Percentiles rank a stretch among this genome's conserved stretches.
Evolutionary conservation across 2,797 vertebrate species (phyloP).

Genomic region (Sternotherus odoratus): DNA sequence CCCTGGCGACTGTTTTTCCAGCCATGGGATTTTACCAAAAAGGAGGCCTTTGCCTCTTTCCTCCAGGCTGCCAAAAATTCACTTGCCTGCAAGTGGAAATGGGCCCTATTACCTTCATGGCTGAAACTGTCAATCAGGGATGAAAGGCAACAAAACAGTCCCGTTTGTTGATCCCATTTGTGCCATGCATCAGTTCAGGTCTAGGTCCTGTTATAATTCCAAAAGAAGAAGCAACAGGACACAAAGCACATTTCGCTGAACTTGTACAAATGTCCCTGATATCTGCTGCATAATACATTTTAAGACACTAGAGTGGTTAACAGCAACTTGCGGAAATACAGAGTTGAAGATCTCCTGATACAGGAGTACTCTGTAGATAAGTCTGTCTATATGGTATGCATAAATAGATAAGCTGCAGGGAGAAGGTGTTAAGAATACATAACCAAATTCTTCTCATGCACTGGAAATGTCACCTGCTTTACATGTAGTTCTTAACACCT

Average conservation of each 20-base stretch:
- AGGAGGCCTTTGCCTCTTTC: slow-evolving; percentile 33
- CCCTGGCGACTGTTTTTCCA: slow-evolving; percentile 55
- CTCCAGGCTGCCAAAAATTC: slow-evolving; percentile 39
- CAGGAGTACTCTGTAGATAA: background rate
- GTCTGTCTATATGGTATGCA: background rate
- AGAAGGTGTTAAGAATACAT: background rate
- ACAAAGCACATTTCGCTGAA: background rate
- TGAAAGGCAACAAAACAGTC: slow-evolving; percentile 13
- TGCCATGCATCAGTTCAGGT: slow-evolving; percentile 6
- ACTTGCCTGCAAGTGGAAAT: slow-evolving; percentile 57
- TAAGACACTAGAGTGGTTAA: background rate
- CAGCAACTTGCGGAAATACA: background rate
- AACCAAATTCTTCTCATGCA: slow-evolving; percentile 30
- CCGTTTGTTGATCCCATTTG: background rate
- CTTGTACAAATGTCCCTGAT: background rate
- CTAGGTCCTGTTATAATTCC: background rate
- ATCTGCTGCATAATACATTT: background rate
- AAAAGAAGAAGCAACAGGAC: slow-evolving; percentile 1
- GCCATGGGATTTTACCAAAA: slow-evolving; percentile 54
- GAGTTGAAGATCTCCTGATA: background rate
- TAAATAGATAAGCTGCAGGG: background rate
- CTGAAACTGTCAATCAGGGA: slow-evolving; percentile 21
- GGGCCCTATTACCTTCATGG: slow-evolving; percentile 28
- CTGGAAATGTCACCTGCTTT: slow-evolving; percentile 55
- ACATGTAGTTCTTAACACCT: slow-evolving; percentile 66